Percentiles rank a stretch among this genome's conserved stretches.
These are phyloP conservation scores for Seira sanloemensis DNA, from an alignment of 2,888 invertebrate genomes.

Conservation along the genomic window DNA sequence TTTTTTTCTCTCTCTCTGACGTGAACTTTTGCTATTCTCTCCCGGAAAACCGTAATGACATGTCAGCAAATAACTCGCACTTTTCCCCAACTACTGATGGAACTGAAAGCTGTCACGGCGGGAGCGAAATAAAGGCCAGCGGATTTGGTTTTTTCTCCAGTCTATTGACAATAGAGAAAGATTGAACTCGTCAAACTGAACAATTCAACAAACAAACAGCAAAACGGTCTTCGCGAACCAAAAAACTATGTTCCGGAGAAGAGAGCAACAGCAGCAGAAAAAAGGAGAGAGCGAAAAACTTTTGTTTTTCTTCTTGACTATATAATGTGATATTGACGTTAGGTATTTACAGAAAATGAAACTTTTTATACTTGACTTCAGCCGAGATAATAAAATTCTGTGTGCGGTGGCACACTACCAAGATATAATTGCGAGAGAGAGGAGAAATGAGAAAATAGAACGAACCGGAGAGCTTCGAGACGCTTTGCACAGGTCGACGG, in stretches of 20 bases:
- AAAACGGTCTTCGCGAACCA: background rate
- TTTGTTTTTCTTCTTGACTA: background rate
- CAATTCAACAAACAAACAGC: constrained; percentile 18
- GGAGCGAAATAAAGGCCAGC: background rate
- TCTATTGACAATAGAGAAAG: background rate
- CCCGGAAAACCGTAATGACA: background rate
- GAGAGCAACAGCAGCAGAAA: background rate
- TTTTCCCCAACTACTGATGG: too few relatives aligned
- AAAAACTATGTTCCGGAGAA: background rate
- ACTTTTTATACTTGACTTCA: too few relatives aligned
- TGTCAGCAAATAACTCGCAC: too few relatives aligned
- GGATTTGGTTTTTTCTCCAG: background rate
- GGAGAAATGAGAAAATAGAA: constrained; percentile 1
- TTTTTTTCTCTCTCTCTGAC: too few relatives aligned
- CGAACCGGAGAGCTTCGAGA: constrained; percentile 62
- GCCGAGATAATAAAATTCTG: background rate
- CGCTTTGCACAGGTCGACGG: constrained; percentile 65
- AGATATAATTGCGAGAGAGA: background rate
- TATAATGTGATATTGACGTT: too few relatives aligned
- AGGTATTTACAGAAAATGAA: too few relatives aligned
- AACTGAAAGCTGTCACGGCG: too few relatives aligned
- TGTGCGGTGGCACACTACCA: background rate
- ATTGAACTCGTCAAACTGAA: constrained; percentile 15
- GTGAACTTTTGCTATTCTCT: too few relatives aligned
- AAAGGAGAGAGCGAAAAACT: constrained; percentile 21